A percentile compares a stretch with the other conserved stretches of the same genome.
Conservation (phyloP, 30 jellyfish, hydroid and myxozoan genomes). For the Morbakka virulenta region DNA sequence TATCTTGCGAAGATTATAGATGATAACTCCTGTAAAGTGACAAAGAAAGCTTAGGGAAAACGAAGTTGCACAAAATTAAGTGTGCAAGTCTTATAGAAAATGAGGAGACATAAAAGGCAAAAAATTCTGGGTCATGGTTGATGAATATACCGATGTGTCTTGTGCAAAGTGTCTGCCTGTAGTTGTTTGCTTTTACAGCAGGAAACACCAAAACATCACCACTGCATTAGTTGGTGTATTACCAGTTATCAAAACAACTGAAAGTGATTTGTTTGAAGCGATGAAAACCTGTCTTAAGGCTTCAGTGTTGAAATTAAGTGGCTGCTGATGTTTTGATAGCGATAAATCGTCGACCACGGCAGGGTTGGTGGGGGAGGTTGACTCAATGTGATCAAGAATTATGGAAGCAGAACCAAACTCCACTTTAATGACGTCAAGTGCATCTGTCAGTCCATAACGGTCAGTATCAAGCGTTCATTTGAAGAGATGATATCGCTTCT, state of each 20-base stretch:
- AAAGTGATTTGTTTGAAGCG: neutral
- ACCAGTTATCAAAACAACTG: neutral
- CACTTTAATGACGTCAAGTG: constrained; percentile 19
- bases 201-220: too few relatives aligned
- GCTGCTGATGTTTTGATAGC: neutral
- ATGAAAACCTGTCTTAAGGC: too few relatives aligned
- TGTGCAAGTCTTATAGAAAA: too few relatives aligned
- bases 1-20: too few relatives aligned
- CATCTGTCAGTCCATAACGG: constrained; percentile 29
- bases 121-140: too few relatives aligned
- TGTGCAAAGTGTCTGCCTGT: too few relatives aligned
- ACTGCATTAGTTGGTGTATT: constrained; percentile 7
- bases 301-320: neutral
- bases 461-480: constrained; percentile 7
- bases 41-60: too few relatives aligned
- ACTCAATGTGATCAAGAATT: constrained; percentile 35
- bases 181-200: too few relatives aligned
- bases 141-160: too few relatives aligned
- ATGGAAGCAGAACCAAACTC: constrained; percentile 8
- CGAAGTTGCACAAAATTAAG: too few relatives aligned
- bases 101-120: too few relatives aligned
- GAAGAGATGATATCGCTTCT: constrained; percentile 5
- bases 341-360: constrained; percentile 17
- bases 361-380: constrained; percentile 4
- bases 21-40: too few relatives aligned